Conservation (phyloP, 2,113 vertebrate genomes). For the Ochotona curzoniae region DNA sequence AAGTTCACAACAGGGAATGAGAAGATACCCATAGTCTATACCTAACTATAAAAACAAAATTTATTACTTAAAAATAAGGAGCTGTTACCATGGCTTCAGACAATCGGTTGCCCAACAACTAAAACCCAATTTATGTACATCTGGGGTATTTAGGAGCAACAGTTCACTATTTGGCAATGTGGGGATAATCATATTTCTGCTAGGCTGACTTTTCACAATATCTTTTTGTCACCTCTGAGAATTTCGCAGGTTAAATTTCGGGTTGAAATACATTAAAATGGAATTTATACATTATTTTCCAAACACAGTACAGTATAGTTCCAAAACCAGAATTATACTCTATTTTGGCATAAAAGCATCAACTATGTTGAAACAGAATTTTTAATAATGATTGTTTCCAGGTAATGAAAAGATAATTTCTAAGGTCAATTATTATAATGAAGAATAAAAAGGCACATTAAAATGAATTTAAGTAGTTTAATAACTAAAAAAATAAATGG, state of each 20-base stretch:
- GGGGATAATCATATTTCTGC: not conserved
- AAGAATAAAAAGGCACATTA: not conserved
- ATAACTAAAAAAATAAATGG: slow-evolving; percentile 32
- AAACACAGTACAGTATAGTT: not conserved
- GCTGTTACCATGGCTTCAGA: not conserved
- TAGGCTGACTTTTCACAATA: slow-evolving; percentile 13
- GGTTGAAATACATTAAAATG: not conserved
- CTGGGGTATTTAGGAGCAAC: not conserved
- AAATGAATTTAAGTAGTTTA: slow-evolving; percentile 31
- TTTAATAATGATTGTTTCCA: slow-evolving; percentile 32
- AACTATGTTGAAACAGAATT: slow-evolving; percentile 34
- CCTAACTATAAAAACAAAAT: not conserved
- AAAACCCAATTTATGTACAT: not conserved
- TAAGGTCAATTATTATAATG: slow-evolving; percentile 33
- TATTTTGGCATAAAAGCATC: slow-evolving; percentile 32
- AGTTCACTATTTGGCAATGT: not conserved
- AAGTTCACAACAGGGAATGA: not conserved
- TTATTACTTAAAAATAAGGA: slow-evolving; percentile 15
- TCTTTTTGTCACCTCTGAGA: not conserved
- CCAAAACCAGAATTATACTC: not conserved
- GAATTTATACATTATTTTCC: slow-evolving; percentile 12
- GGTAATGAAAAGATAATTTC: slow-evolving; percentile 1
- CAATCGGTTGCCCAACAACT: not conserved
- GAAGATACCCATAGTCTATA: not conserved
- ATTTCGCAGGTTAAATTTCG: not conserved